Percentiles rank a stretch among this genome's conserved stretches.
Evolutionary conservation across 1,140 invertebrate species (phyloP).

Genomic region (Eurosta solidaginis): DNA sequence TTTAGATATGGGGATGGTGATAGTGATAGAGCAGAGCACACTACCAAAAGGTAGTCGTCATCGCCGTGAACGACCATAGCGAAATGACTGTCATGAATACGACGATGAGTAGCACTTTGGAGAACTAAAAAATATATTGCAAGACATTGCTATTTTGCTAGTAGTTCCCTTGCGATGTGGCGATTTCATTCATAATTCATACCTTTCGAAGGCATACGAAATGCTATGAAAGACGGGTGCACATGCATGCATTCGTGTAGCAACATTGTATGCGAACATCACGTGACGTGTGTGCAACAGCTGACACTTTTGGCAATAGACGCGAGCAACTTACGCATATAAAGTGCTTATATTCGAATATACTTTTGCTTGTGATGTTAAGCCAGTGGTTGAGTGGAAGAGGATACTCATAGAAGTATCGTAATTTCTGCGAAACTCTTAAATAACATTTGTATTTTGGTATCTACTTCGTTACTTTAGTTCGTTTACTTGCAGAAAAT

Average conservation of each 20-base stretch:
- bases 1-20: neutral
- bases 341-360: neutral
- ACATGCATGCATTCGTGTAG: too few species aligned
- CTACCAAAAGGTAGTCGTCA: neutral
- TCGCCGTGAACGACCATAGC: too few species aligned
- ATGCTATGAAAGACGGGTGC: neutral
- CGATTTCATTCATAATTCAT: constrained; percentile 28
- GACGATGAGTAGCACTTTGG: constrained; percentile 22
- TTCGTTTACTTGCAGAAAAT: neutral
- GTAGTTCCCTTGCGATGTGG: neutral
- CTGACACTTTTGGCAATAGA: constrained; percentile 5
- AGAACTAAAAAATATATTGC: neutral
- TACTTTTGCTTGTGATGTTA: neutral
- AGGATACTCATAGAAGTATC: neutral
- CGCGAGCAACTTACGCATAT: constrained; percentile 26
- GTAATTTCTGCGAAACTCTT: neutral
- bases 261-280: neutral
- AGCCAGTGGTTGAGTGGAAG: neutral
- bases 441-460: neutral
- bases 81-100: constrained; percentile 24
- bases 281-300: constrained; percentile 27
- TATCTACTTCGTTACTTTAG: neutral
- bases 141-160: neutral
- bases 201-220: neutral
- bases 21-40: neutral